phyloP scores from a whole-genome alignment of 1,140 invertebrate species.

The Pseudomyrmex cubaensis region DNA sequence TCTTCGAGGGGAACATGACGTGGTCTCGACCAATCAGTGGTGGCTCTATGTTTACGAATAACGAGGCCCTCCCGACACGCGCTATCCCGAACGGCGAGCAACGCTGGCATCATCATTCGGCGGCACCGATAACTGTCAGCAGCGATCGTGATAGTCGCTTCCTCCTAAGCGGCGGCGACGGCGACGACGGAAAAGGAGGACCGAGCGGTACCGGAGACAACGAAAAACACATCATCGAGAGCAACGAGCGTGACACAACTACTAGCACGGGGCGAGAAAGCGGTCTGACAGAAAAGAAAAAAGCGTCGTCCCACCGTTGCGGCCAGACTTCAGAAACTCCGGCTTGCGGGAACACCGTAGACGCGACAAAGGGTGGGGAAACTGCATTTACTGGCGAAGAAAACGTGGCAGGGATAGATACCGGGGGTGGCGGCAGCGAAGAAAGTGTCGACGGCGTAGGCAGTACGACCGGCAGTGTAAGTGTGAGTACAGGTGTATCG shows the following conservation, averaged over 20 bases:
- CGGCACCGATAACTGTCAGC: background rate
- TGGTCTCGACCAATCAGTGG: slow-evolving; percentile 73
- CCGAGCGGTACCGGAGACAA: slow-evolving; percentile 20
- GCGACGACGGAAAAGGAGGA: background rate
- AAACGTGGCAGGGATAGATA: slow-evolving; percentile 13
- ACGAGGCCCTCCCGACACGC: slow-evolving; percentile 56
- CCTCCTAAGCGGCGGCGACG: background rate
- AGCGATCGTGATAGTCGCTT: slow-evolving; percentile 5
- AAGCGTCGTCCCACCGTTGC: slow-evolving; percentile 27
- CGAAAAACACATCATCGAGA: slow-evolving; percentile 30
- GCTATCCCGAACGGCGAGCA: slow-evolving; percentile 35
- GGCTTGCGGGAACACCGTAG: slow-evolving; percentile 9
- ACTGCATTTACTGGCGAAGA: slow-evolving; percentile 30
- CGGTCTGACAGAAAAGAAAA: background rate
- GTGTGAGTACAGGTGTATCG: slow-evolving; percentile 31
- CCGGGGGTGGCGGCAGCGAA: slow-evolving; percentile 13
- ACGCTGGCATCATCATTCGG: background rate
- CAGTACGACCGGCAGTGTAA: slow-evolving; percentile 49
- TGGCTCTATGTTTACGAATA: slow-evolving; percentile 66
- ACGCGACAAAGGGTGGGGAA: background rate
- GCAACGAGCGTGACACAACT: background rate
- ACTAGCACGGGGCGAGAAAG: background rate
- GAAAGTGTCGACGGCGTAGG: slow-evolving; percentile 42
- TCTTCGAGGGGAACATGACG: slow-evolving; percentile 83
- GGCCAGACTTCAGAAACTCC: slow-evolving; percentile 12